These are phyloP conservation scores for Setipinna tenuifilis DNA, from an alignment of 2,797 vertebrate genomes.

Conservation along the genomic window DNA sequence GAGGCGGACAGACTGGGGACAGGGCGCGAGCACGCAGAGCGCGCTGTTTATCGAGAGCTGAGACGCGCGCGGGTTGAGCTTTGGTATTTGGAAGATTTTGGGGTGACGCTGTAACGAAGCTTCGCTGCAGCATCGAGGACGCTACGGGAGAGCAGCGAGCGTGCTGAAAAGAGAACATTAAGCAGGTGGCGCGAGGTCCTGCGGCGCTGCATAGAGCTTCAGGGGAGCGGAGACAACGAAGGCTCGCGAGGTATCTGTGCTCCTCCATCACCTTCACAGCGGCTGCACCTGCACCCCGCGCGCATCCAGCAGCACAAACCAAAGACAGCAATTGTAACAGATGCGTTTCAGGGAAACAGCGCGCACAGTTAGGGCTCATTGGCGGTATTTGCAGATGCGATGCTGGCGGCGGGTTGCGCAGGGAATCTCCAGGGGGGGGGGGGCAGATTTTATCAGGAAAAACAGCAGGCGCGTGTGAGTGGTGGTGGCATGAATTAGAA, in stretches of 20 bases:
- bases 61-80: slow-evolving; percentile 44
- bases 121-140: not conserved
- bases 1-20: slow-evolving; percentile 16
- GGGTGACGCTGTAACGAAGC: slow-evolving; percentile 36
- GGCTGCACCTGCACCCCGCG: slow-evolving; percentile 5
- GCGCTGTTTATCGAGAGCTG: slow-evolving; percentile 52
- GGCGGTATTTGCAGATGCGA: not conserved
- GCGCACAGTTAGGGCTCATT: not conserved
- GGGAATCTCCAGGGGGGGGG: not conserved
- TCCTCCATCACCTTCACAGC: not conserved
- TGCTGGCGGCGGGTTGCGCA: not conserved
- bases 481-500: not conserved
- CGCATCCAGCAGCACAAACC: not conserved
- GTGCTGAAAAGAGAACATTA: not conserved
- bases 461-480: not conserved
- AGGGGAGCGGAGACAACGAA: not conserved
- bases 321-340: not conserved
- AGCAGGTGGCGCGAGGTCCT: slow-evolving; percentile 29
- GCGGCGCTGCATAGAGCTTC: slow-evolving; percentile 10
- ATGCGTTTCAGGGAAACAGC: not conserved
- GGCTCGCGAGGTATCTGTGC: slow-evolving; percentile 16
- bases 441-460: not conserved
- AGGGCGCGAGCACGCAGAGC: slow-evolving; percentile 58
- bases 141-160: not conserved
- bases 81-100: slow-evolving; percentile 44